A percentile compares a stretch with the other conserved stretches of the same genome.
Conservation (phyloP, 2,797 vertebrate species). For the Semotilus atromaculatus region DNA sequence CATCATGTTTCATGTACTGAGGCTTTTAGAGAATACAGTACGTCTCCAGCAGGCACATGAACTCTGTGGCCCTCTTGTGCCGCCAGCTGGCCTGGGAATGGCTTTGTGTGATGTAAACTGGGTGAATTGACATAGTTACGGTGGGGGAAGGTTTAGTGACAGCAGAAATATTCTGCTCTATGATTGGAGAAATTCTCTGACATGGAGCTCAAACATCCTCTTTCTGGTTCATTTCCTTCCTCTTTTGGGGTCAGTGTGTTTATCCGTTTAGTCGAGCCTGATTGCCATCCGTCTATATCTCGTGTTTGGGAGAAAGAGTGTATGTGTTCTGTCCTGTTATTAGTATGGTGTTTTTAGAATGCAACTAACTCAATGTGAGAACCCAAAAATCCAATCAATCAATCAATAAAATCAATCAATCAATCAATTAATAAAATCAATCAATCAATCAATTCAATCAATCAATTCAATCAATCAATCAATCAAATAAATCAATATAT, state of each 20-base stretch:
- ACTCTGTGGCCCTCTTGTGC: constrained; percentile 63
- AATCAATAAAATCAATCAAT: background rate
- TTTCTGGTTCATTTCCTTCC: constrained; percentile 39
- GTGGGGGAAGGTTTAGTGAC: background rate
- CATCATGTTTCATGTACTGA: constrained; percentile 28
- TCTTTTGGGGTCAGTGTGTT: constrained; percentile 21
- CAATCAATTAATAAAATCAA: constrained; percentile 47
- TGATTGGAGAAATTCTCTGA: background rate
- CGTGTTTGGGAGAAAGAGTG: constrained; percentile 20
- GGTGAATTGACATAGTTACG: background rate
- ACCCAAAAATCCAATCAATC: background rate
- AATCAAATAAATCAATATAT: background rate
- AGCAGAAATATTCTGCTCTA: background rate
- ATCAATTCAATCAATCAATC: background rate
- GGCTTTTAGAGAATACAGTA: background rate
- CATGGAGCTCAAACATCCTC: background rate
- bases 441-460: constrained; percentile 59
- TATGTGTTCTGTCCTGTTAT: background rate
- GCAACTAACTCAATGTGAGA: background rate
- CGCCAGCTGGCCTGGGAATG: constrained; percentile 53
- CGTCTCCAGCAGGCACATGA: constrained; percentile 21
- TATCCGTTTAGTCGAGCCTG: background rate
- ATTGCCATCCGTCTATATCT: background rate
- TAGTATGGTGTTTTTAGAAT: background rate
- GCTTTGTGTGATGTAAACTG: constrained; percentile 3